Evolutionary conservation across 2,888 invertebrate species (phyloP).

Genomic region (Endomychus coccineus): DNA sequence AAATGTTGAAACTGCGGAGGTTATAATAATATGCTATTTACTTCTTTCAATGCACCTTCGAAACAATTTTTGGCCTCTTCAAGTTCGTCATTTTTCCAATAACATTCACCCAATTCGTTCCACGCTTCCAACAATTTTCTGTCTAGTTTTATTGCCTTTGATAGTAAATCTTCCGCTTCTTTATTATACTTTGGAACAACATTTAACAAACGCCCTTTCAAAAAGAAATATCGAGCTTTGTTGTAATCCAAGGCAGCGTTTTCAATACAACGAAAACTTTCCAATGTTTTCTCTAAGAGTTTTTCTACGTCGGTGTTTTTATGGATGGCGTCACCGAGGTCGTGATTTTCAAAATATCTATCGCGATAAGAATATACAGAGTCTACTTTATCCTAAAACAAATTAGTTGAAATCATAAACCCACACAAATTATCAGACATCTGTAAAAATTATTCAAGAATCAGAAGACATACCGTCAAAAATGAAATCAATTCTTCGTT

Average conservation of each 20-base stretch:
- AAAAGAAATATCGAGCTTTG: constrained; percentile 51
- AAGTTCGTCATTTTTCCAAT: constrained; percentile 79
- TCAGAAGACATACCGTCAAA: too few species aligned
- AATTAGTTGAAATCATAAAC: too few species aligned
- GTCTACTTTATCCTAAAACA: constrained; percentile 57
- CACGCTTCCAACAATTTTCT: constrained; percentile 74
- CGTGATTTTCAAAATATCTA: constrained; percentile 69
- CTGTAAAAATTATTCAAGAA: too few species aligned
- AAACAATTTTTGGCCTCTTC: constrained; percentile 77
- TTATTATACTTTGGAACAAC: constrained; percentile 59
- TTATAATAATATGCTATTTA: constrained; percentile 31
- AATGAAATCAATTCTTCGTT: too few species aligned
- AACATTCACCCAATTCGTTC: constrained; percentile 85
- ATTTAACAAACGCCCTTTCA: constrained; percentile 70
- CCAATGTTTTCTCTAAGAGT: constrained; percentile 53
- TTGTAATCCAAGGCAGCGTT: constrained; percentile 42
- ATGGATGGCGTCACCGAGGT: constrained; percentile 58
- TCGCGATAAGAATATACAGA: constrained; percentile 64
- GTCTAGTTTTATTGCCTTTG: constrained; percentile 78
- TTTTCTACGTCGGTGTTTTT: constrained; percentile 58
- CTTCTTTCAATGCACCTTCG: constrained; percentile 65
- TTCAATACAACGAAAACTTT: constrained; percentile 59
- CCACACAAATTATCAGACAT: too few species aligned
- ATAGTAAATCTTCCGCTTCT: constrained; percentile 65
- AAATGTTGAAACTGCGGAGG: neutral